A percentile compares a stretch with the other conserved stretches of the same genome.
These are phyloP conservation scores for Palaemon carinicauda DNA, from an alignment of 1,140 invertebrate species.

Conservation along the genomic window DNA sequence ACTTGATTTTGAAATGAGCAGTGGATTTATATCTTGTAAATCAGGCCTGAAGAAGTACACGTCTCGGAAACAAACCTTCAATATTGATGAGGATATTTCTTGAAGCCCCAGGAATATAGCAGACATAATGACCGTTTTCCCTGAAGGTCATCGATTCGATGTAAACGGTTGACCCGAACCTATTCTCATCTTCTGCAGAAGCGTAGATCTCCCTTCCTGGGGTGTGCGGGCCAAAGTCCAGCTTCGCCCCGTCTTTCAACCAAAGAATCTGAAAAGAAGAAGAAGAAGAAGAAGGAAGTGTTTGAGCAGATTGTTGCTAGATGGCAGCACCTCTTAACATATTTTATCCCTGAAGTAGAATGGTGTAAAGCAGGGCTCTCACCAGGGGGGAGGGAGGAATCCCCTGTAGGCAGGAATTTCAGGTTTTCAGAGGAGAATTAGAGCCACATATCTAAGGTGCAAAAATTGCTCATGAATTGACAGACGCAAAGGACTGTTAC, in stretches of 20 bases:
- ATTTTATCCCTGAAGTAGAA: too few relatives aligned
- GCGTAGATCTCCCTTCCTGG: slow-evolving; percentile 9
- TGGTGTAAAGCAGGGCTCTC: too few relatives aligned
- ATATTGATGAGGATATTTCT: slow-evolving; percentile 38
- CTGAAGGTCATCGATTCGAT: slow-evolving; percentile 26
- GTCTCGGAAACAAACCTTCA: slow-evolving; percentile 19
- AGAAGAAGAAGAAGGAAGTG: background rate
- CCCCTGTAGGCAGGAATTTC: too few relatives aligned
- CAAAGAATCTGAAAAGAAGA: slow-evolving; percentile 6
- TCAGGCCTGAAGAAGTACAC: background rate
- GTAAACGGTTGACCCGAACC: slow-evolving; percentile 20
- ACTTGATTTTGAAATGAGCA: too few relatives aligned
- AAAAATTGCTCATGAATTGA: too few relatives aligned
- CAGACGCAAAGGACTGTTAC: too few relatives aligned
- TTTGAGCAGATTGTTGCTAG: background rate
- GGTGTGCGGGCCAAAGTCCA: background rate
- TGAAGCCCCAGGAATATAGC: slow-evolving; percentile 44
- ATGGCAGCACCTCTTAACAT: too few relatives aligned
- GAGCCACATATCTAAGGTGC: too few relatives aligned
- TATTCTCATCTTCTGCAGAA: background rate
- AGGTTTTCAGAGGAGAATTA: too few relatives aligned
- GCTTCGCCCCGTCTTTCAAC: slow-evolving; percentile 35
- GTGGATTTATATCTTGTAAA: too few relatives aligned
- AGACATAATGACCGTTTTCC: slow-evolving; percentile 47
- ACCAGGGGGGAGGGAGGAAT: too few relatives aligned